Base-by-base conservation (phyloP, 1,140 invertebrate genomes). In the Drosophila leontia region DNA sequence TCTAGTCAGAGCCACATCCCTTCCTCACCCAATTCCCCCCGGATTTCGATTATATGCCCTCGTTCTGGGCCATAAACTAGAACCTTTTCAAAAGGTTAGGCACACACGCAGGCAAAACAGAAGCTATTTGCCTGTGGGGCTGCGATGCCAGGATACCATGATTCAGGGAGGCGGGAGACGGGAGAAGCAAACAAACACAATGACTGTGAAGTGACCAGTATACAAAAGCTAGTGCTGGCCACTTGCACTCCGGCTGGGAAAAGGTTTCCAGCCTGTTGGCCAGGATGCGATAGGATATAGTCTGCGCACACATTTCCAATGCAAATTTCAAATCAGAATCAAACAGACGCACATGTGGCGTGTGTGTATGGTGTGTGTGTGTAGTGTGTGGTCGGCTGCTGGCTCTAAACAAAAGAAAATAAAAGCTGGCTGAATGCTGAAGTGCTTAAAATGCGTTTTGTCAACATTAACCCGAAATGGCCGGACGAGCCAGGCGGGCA, bases 371-470 rank as follows among this genome's bases (percentile, higher is more conserved):
- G 70, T 37, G 41, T 48, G 37, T 12, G 71, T 29, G 53, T 26
- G 35, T 37, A 37, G 70, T 37, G 41, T 48, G 37, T 12, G 59
- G 64, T 67, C 55, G 34, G 62, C 51, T 70, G 76, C 48, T 64
- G 87, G 80, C 65, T 69, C 65, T 71, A 81, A 90, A 88, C 84
- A 90, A 88, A 79, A 82, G 81, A 74, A 74, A 74, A 74, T 72
- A 76, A 65, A 57, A 50, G 29, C 34, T 51, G 75, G 70, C 78
- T 32, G 71, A 76, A 74, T 72, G 78, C 75, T 68, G 75, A 85
- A 85, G 86, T 85, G 85, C 85, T 90, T 90, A 90, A 90, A 88
- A 88, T 88, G 78, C 85, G 85, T 88, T 88, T 88, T 88, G 85
- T 88, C 85, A 88, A 88, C 85, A 88, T 90, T 85, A 90, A 67